phyloP scores from a whole-genome alignment of 2,113 vertebrate species.

The Uropsilus gracilis region DNA sequence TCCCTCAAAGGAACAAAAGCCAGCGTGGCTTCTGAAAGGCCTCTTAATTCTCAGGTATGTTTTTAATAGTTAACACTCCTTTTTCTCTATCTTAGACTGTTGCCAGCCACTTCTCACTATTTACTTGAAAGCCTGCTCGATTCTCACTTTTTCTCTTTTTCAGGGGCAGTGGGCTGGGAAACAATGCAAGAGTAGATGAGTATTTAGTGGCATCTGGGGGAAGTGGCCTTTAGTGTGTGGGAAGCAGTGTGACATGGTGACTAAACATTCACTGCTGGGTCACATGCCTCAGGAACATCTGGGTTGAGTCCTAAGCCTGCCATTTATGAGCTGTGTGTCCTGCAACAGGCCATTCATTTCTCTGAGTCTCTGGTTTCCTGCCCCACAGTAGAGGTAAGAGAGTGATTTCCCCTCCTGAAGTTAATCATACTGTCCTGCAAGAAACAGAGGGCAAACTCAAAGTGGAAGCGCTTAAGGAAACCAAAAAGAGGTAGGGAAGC shows the following conservation, averaged over 20 bases:
- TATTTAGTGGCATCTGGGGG: background rate
- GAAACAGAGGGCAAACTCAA: background rate
- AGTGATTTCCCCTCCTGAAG: background rate
- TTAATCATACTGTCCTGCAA: accelerated
- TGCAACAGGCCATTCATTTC: background rate
- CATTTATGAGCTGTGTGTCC: background rate
- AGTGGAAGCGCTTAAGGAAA: background rate
- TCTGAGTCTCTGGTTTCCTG: background rate
- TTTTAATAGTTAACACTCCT: background rate
- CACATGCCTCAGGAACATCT: background rate
- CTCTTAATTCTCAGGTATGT: background rate
- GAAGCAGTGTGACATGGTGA: background rate
- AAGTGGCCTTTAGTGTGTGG: background rate
- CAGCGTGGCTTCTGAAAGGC: background rate
- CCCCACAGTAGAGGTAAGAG: background rate
- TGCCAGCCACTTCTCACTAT: background rate
- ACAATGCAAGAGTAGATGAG: background rate
- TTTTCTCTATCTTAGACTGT: background rate
- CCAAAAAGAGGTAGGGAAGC: background rate
- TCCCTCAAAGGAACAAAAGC: background rate
- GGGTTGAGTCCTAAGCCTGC: background rate
- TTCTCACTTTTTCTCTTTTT: background rate
- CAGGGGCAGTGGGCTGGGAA: background rate
- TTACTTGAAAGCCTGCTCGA: background rate
- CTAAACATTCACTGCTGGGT: background rate